A percentile compares a stretch with the other conserved stretches of the same genome.
phyloP scores from a whole-genome alignment of 2,797 vertebrate genomes.

The Muscicapa comitata region DNA sequence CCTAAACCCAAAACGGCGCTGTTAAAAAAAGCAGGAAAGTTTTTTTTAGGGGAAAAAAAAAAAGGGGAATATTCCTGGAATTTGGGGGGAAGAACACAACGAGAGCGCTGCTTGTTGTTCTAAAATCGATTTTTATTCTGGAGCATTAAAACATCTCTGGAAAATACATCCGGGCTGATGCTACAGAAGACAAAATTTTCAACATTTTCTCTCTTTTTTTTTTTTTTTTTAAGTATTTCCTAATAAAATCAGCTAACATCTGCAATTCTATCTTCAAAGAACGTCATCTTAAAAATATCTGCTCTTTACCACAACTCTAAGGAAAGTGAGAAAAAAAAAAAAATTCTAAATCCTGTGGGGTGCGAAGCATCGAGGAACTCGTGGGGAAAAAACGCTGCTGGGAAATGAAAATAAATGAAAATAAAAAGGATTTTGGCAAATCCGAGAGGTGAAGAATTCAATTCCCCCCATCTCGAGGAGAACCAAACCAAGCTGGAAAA shows the following conservation, averaged over 20 bases:
- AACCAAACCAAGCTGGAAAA: too few relatives aligned
- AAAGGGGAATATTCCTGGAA: not conserved
- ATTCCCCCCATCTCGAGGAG: too few relatives aligned
- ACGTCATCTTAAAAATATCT: slow-evolving; percentile 16
- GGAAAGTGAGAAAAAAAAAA: not conserved
- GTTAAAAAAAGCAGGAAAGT: not conserved
- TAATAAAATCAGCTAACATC: slow-evolving; percentile 39
- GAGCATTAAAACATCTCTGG: slow-evolving; percentile 65
- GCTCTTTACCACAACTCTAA: slow-evolving; percentile 38
- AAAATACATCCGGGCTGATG: slow-evolving; percentile 1
- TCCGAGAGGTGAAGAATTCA: too few relatives aligned
- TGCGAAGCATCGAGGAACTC: too few relatives aligned
- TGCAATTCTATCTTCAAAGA: slow-evolving; percentile 6
- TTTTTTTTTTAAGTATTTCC: not conserved
- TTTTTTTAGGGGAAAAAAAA: too few relatives aligned
- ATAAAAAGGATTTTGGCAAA: too few relatives aligned
- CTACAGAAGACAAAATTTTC: slow-evolving; percentile 14
- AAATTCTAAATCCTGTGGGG: not conserved
- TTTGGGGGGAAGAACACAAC: not conserved
- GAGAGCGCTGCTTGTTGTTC: slow-evolving; percentile 12
- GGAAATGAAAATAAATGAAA: too few relatives aligned
- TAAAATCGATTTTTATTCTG: slow-evolving; percentile 66
- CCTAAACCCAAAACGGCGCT: not conserved
- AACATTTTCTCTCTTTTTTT: not conserved
- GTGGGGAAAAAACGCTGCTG: too few relatives aligned